phyloP scores from a whole-genome alignment of 2,113 vertebrate genomes.

The Nannospalax galili region DNA sequence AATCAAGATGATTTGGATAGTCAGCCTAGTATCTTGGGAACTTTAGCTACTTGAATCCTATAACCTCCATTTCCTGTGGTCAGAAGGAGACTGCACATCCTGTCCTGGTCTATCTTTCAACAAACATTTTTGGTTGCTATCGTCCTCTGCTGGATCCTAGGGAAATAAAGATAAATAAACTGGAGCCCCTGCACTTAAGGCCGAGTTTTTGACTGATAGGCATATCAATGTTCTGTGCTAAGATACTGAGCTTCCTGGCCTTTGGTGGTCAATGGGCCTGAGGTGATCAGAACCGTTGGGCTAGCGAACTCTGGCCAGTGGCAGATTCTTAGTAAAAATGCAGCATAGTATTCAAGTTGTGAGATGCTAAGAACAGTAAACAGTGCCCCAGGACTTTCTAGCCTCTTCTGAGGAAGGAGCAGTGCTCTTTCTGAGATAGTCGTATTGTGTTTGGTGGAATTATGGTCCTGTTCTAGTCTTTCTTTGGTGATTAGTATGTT shows the following conservation, averaged over 20 bases:
- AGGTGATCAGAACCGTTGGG: not conserved
- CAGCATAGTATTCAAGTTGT: not conserved
- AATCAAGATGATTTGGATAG: too few species aligned
- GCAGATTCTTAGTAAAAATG: not conserved
- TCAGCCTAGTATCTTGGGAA: not conserved
- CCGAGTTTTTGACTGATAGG: not conserved
- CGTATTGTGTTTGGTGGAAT: not conserved
- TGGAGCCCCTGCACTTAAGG: not conserved
- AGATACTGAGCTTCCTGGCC: not conserved
- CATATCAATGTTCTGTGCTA: not conserved
- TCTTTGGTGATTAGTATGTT: not conserved
- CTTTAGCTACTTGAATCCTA: not conserved
- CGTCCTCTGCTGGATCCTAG: not conserved
- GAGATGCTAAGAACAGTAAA: not conserved
- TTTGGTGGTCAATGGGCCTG: not conserved
- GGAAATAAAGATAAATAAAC: conserved; percentile 18
- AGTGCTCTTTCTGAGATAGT: not conserved
- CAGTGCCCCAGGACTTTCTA: not conserved
- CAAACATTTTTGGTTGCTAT: not conserved
- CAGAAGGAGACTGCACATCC: not conserved
- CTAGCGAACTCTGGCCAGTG: not conserved
- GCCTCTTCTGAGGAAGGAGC: not conserved
- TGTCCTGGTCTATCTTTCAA: not conserved
- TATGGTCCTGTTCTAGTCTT: not conserved
- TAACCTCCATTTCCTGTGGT: not conserved